Conservation (phyloP, 1,140 invertebrate species). For the Planococcus citri region DNA sequence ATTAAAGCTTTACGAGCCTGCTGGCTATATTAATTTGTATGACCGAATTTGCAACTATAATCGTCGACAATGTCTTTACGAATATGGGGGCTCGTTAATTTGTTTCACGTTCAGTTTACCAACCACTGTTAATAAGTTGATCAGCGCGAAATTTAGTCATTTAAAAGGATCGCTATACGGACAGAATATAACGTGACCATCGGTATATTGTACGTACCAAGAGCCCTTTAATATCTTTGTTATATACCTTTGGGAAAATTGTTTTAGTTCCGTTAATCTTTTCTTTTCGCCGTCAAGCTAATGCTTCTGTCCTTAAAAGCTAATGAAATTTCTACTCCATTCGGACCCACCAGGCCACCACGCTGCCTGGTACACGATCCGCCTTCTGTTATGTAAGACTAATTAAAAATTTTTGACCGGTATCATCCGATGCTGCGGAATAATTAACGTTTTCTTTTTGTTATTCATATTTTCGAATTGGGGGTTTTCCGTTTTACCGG, state of each 20-base stretch:
- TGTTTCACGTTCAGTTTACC: too few species aligned
- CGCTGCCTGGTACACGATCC: background rate
- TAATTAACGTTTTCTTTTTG: too few species aligned
- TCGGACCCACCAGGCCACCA: too few species aligned
- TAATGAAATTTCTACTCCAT: background rate
- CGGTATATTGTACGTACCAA: background rate
- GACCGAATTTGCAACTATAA: too few species aligned
- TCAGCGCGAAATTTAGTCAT: background rate
- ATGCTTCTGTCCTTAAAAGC: background rate
- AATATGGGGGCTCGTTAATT: too few species aligned
- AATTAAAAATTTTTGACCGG: too few species aligned
- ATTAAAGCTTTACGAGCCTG: too few species aligned
- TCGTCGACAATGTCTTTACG: too few species aligned
- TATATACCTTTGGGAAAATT: background rate
- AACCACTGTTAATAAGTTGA: background rate
- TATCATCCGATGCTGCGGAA: too few species aligned
- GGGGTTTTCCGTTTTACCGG: too few species aligned
- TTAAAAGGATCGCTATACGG: background rate
- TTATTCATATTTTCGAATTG: too few species aligned
- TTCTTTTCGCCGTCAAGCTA: background rate
- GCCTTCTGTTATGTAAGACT: background rate
- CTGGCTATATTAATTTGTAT: too few species aligned
- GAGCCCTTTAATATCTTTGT: constrained; percentile 3
- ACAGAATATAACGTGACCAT: background rate
- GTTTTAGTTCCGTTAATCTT: background rate